phyloP scores from a whole-genome alignment of 2,888 invertebrate genomes.

The Cryptops parisi region DNA sequence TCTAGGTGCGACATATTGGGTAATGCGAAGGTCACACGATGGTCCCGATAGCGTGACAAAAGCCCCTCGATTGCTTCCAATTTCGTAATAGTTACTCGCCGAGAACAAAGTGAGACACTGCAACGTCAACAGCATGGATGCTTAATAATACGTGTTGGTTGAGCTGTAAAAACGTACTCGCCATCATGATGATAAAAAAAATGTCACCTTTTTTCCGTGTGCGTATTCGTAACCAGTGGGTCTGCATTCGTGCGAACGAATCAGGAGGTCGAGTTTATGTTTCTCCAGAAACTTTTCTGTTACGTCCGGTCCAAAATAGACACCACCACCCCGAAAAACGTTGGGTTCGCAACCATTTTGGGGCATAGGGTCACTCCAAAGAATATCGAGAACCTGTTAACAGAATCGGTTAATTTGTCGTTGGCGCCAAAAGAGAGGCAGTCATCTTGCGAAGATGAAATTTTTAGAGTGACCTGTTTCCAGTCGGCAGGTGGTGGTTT shows the following conservation, averaged over 20 bases:
- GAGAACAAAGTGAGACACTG: conserved; percentile 89
- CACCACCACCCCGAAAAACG: conserved; percentile 73
- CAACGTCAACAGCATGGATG: conserved; percentile 10
- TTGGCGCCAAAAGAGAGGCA: no score
- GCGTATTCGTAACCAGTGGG: conserved; percentile 77
- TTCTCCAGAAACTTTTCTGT: conserved; percentile 59
- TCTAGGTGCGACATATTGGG: conserved; percentile 60
- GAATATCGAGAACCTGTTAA: conserved; percentile 67
- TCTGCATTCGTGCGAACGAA: conserved; percentile 88
- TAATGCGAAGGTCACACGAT: conserved; percentile 64
- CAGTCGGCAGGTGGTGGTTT: no score
- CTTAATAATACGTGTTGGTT: neutral
- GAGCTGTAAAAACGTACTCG: neutral
- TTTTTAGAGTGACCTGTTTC: no score
- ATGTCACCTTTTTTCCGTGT: conserved; percentile 66
- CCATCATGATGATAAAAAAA: no score
- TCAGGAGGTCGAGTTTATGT: conserved; percentile 58
- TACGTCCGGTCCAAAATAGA: conserved; percentile 84
- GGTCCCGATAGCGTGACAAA: conserved; percentile 68
- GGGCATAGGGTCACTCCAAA: conserved; percentile 85
- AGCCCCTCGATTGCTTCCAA: conserved; percentile 84
- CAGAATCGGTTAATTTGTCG: no score
- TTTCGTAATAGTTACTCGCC: conserved; percentile 92
- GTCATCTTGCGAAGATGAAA: no score
- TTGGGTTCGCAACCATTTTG: conserved; percentile 66